A percentile compares a stretch with the other conserved stretches of the same genome.
These are phyloP conservation scores for Sebastes iracundus DNA, from an alignment of 2,797 vertebrate species.

Conservation along the genomic window DNA sequence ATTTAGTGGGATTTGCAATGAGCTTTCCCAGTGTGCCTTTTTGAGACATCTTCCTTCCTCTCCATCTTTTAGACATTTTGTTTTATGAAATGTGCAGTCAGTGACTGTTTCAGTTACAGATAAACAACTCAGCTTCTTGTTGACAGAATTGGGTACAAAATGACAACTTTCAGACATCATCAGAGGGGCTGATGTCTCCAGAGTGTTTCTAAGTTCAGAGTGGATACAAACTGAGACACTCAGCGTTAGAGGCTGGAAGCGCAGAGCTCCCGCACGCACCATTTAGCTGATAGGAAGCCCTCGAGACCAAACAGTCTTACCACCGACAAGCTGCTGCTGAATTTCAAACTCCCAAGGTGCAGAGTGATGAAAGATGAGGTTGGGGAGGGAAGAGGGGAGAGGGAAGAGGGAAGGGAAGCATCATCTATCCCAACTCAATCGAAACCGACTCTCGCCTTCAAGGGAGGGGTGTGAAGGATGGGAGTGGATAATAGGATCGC, in stretches of 20 bases:
- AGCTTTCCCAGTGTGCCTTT: not conserved
- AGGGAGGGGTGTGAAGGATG: conserved; percentile 38
- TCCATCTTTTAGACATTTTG: not conserved
- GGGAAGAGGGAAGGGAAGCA: conserved; percentile 5
- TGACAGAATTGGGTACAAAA: conserved; percentile 23
- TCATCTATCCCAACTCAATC: conserved; percentile 42
- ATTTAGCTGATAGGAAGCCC: conserved; percentile 58
- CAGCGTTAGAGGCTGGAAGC: conserved; percentile 12
- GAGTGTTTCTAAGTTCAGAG: conserved; percentile 25
- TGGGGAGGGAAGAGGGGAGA: conserved; percentile 7
- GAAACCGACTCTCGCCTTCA: conserved; percentile 35
- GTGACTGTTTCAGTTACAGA: not conserved
- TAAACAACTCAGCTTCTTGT: conserved; percentile 21
- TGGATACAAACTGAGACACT: conserved; percentile 13
- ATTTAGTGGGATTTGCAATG: not conserved
- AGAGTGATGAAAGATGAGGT: conserved; percentile 30
- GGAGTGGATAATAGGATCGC: conserved; percentile 27
- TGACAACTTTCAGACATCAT: conserved; percentile 30
- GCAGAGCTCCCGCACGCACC: conserved; percentile 29
- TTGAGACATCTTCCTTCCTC: not conserved
- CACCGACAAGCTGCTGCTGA: conserved; percentile 51
- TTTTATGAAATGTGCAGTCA: not conserved
- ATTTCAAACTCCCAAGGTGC: conserved; percentile 49
- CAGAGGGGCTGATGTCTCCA: conserved; percentile 21
- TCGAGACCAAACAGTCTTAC: conserved; percentile 40